Conservation (phyloP, 2,888 invertebrate species). For the Hirtodrosophila histrioides region DNA sequence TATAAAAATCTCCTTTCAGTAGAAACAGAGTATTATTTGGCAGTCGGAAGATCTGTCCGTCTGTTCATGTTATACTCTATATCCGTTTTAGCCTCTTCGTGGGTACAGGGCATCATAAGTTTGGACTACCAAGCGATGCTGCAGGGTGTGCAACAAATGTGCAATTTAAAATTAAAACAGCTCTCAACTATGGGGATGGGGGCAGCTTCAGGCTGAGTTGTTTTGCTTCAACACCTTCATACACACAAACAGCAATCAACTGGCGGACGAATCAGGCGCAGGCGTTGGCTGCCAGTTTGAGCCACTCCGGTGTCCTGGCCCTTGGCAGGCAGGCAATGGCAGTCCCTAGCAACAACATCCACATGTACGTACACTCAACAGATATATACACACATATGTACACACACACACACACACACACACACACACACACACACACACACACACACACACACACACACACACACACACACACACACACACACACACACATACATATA, state of each 20-base stretch:
- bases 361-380: constrained; percentile 23
- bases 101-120: no score
- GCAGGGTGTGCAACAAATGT: constrained; percentile 37
- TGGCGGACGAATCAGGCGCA: constrained; percentile 56
- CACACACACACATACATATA: not conserved
- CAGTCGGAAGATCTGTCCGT: no score
- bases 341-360: constrained; percentile 61
- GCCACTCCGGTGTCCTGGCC: constrained; percentile 17
- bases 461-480: not conserved
- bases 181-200: not conserved
- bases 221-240: constrained; percentile 72
- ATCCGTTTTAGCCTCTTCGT: no score
- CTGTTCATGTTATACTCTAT: no score
- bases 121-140: not conserved
- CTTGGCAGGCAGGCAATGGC: constrained; percentile 20
- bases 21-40: no score
- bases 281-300: constrained; percentile 50
- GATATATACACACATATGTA: not conserved
- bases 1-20: no score
- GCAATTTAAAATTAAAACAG: constrained; percentile 31
- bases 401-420: constrained; percentile 11
- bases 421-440: constrained; percentile 1
- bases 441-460: constrained; percentile 1
- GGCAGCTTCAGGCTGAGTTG: constrained; percentile 49
- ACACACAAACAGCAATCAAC: constrained; percentile 60